Conservation (phyloP, 1,140 invertebrate species). For the Papilio glaucus region DNA sequence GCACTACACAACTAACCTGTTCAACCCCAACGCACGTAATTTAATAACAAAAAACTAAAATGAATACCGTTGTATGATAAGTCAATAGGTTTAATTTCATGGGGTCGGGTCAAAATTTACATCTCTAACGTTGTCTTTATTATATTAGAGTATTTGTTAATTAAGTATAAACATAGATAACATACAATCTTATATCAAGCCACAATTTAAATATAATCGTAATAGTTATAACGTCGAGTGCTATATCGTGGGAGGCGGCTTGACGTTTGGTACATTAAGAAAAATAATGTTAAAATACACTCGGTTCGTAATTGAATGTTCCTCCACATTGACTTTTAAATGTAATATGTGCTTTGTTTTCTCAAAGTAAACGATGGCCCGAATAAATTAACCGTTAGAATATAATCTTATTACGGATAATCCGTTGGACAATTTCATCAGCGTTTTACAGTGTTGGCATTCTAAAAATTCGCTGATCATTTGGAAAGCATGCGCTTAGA, state of each 20-base stretch:
- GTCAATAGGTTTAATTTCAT: too few species aligned
- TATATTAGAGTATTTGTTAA: too few species aligned
- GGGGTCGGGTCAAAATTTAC: too few species aligned
- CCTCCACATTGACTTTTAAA: conserved; percentile 73
- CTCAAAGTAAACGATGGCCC: conserved; percentile 49
- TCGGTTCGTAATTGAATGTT: conserved; percentile 63
- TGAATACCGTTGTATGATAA: too few species aligned
- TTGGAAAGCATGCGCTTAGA: conserved; percentile 29
- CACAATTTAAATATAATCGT: conserved; percentile 20
- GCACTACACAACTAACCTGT: too few species aligned
- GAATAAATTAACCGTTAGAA: conserved; percentile 57
- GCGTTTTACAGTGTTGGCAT: conserved; percentile 34
- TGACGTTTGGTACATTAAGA: conserved; percentile 48
- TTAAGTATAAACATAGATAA: too few species aligned
- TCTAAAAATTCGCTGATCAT: conserved; percentile 35
- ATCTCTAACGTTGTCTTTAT: too few species aligned
- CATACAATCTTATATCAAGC: too few species aligned
- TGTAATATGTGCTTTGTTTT: conserved; percentile 70
- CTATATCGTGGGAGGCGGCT: conserved; percentile 45
- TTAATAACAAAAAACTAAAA: too few species aligned
- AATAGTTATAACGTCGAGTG: conserved; percentile 11
- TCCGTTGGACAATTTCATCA: conserved; percentile 49
- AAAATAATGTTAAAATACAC: conserved; percentile 65
- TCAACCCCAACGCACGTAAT: too few species aligned
- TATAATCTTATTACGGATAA: conserved; percentile 47